These are phyloP conservation scores for Cyphomyrus plagiostoma DNA, from an alignment of 2,113 vertebrate species.

Conservation along the genomic window DNA sequence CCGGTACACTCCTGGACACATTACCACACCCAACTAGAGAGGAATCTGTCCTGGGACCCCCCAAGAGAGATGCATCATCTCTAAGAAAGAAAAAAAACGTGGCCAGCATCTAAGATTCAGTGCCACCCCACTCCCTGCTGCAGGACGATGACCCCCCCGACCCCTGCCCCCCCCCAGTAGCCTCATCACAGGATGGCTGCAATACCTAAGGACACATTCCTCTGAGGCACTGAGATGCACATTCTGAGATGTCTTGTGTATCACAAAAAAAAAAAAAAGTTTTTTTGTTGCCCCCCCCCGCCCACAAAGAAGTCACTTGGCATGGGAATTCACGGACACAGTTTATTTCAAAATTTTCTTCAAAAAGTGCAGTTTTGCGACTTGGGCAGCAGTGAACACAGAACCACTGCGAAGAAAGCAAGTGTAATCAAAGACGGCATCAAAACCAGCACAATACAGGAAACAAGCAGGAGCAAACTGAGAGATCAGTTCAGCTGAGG, in stretches of 20 bases:
- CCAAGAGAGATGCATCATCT: neutral
- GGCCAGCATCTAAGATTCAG: neutral
- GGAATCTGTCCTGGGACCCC: neutral
- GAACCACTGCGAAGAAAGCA: neutral
- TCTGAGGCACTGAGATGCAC: no score
- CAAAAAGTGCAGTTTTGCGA: conserved; percentile 43
- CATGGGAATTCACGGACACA: conserved; percentile 46
- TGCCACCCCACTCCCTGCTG: no score
- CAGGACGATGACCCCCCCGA: neutral
- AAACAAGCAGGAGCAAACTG: neutral
- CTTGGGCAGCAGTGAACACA: neutral
- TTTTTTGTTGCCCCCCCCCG: neutral
- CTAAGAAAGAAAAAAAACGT: no score
- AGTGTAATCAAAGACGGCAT: neutral
- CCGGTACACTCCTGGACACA: no score
- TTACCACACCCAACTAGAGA: neutral
- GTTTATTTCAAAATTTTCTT: conserved; percentile 48
- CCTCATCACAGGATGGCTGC: no score
- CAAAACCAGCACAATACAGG: neutral
- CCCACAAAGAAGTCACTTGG: conserved; percentile 47
- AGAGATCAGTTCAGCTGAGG: neutral
- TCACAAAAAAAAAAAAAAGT: neutral
- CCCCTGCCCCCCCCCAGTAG: neutral
- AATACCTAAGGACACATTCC: no score
- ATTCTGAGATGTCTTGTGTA: no score